Conservation (phyloP, 2,797 vertebrate species). For the Amniataba percoides region DNA sequence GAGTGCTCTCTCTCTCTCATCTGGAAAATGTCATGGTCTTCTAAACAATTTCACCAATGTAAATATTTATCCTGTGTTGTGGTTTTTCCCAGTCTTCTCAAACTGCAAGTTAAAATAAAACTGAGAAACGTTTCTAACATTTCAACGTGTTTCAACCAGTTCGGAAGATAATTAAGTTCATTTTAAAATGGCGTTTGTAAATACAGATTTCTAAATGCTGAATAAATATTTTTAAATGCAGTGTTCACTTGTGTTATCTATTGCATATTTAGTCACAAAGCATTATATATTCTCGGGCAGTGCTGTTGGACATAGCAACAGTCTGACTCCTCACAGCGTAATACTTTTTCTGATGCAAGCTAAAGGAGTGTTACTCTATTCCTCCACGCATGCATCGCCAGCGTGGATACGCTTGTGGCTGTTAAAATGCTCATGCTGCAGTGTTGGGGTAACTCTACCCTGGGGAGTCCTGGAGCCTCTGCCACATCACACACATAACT, state of each 20-base stretch:
- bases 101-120: constrained; percentile 34
- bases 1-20: neutral
- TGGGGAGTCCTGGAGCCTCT: constrained; percentile 47
- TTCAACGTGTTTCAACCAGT: constrained; percentile 19
- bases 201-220: constrained; percentile 55
- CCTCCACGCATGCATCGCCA: constrained; percentile 25
- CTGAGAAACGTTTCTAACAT: neutral
- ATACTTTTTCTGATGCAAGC: constrained; percentile 64
- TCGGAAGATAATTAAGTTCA: constrained; percentile 17
- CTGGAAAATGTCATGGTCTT: constrained; percentile 6
- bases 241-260: constrained; percentile 53
- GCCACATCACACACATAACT: constrained; percentile 57
- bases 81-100: constrained; percentile 31
- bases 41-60: constrained; percentile 30
- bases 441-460: constrained; percentile 74
- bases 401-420: constrained; percentile 24
- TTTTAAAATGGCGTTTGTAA: constrained; percentile 44
- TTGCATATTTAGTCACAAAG: neutral
- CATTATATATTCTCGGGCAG: neutral
- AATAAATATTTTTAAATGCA: constrained; percentile 68
- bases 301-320: constrained; percentile 2
- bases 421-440: constrained; percentile 74
- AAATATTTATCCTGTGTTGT: constrained; percentile 46
- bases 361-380: constrained; percentile 24
- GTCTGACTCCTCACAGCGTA: neutral